Base-by-base conservation (phyloP, 2,113 vertebrate species). In the Gnathonemus echidnorhynchus region DNA sequence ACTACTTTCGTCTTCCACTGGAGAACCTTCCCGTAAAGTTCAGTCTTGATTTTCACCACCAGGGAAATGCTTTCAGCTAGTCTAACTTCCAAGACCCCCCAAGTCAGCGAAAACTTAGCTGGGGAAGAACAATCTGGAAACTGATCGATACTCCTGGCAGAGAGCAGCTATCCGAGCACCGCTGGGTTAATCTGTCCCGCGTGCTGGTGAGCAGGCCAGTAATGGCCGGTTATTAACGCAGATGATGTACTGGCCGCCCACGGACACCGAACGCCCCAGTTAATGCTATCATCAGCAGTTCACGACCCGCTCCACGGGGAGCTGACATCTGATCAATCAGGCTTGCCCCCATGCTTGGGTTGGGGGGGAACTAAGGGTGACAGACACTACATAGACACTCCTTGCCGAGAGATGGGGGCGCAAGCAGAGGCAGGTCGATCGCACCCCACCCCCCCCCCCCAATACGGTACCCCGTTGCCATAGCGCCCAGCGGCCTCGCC, bases 371-470 rank as follows among this genome's bases (percentile, higher is more conserved):
- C 62, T 66, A n/a, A n/a, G 53, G 87, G 87, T 88, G 31, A 58
- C 48, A 31, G 53, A 84, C 53, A 62, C 53, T 50, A 88, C 31
- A 50, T 11, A 66, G 15, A 50, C 13, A 27, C 15, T 21, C 52
- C 35, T 46, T 7, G 35, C 17, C 21, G 35, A 88, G 39, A 88
- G 42, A 53, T 11, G 17, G 35, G 56, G 87, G 7, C 2, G 35
- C 87, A 88, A 24, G 53, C 35, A 58, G 52, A 88, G 87, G 24
- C 39, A n/a, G 87, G 87, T 88, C 52, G 87, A 88, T 88, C 17
- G 7, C 52, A 39, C 2, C 31, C 5, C 3, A 89, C 94, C 89
- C 70, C 89, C 94, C 92, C 49, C 49, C 94, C 92, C 94, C 94
- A 93, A 24, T 85, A 90, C 84, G 91, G 15, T 39, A 19, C 35